These are phyloP conservation scores for Melanitta fusca DNA, from an alignment of 2,797 vertebrate genomes.

Conservation along the genomic window DNA sequence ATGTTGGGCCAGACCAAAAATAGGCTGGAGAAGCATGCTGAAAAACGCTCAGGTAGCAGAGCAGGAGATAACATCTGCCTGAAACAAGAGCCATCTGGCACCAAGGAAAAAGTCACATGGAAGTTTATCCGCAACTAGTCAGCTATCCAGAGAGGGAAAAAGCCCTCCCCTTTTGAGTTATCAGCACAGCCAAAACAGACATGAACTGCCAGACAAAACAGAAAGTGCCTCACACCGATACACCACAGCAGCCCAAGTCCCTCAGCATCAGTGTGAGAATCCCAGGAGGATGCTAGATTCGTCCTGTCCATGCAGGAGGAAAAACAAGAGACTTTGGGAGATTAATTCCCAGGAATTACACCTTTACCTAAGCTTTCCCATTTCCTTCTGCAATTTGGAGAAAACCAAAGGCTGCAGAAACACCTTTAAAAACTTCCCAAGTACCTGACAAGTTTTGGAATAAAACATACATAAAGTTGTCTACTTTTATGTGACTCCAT, in stretches of 20 bases:
- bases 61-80: constrained; percentile 56
- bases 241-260: background rate
- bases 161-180: background rate
- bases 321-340: background rate
- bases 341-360: background rate
- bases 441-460: background rate
- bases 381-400: background rate
- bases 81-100: constrained; percentile 61
- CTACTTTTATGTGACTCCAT: background rate
- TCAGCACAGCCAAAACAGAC: constrained; percentile 26
- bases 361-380: background rate
- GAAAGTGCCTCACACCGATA: background rate
- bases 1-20: constrained; percentile 28
- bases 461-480: background rate
- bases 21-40: constrained; percentile 48
- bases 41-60: constrained; percentile 65
- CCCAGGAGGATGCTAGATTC: background rate
- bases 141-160: constrained; percentile 8
- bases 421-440: background rate
- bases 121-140: constrained; percentile 17
- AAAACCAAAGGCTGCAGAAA: background rate
- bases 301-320: background rate
- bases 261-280: background rate
- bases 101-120: constrained; percentile 52
- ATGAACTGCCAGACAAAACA: background rate